A percentile compares a stretch with the other conserved stretches of the same genome.
These are phyloP conservation scores for Malurus splendens DNA, from an alignment of 2,797 vertebrate species.

Conservation along the genomic window DNA sequence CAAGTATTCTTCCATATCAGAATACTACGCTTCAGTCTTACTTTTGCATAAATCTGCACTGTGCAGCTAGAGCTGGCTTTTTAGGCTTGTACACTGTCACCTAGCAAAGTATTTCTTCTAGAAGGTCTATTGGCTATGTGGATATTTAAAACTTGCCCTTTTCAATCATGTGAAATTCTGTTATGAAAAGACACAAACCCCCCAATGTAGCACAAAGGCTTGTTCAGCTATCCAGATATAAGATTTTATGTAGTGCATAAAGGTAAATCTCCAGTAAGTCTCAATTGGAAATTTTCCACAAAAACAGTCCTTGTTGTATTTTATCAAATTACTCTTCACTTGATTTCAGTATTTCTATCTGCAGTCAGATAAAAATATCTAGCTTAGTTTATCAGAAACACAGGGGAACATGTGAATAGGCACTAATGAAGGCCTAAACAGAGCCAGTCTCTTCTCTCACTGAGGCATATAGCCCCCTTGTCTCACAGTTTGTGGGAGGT, in stretches of 20 bases:
- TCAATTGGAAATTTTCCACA: constrained; percentile 21
- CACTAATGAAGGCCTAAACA: constrained; percentile 21
- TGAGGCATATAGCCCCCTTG: constrained; percentile 88
- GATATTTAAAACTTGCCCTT: not conserved
- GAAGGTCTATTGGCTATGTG: not conserved
- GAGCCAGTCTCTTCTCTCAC: constrained; percentile 59
- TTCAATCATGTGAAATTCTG: not conserved
- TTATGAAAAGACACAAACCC: constrained; percentile 23
- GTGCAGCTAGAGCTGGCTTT: not conserved
- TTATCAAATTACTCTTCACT: constrained; percentile 19
- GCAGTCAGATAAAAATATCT: constrained; percentile 36
- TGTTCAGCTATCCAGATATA: constrained; percentile 31
- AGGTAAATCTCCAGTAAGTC: constrained; percentile 22
- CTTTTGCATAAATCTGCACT: not conserved
- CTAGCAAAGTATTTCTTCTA: not conserved
- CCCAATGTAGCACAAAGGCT: constrained; percentile 27
- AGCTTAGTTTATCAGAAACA: constrained; percentile 53
- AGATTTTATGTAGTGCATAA: constrained; percentile 69
- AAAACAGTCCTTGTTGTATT: constrained; percentile 15
- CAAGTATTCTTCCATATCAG: not conserved
- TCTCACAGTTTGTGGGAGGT: constrained; percentile 82
- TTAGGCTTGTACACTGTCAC: not conserved
- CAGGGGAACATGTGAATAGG: constrained; percentile 19
- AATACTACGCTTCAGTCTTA: not conserved
- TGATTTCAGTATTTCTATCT: constrained; percentile 31